These are phyloP conservation scores for Epizoanthus rinbou DNA, from an alignment of 92 coral and sea anemone species.

Conservation along the genomic window DNA sequence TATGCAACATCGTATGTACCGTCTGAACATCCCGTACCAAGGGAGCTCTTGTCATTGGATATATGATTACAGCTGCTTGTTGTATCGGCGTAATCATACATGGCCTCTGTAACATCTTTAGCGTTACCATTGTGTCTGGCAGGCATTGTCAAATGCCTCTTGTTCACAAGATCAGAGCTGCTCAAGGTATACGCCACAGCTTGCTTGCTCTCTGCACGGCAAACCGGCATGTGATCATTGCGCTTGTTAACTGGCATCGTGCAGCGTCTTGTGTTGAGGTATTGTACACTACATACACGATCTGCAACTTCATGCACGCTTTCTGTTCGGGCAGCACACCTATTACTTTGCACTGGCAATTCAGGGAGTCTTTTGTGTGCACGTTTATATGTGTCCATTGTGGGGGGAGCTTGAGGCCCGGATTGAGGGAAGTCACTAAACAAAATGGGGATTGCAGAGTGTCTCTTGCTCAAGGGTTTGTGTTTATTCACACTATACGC, in stretches of 20 bases:
- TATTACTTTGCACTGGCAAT: background rate
- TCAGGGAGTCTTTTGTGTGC: background rate
- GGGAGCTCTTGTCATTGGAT: background rate
- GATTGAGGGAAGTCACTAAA: no score
- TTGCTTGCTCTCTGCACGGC: background rate
- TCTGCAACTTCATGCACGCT: no score
- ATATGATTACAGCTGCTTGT: background rate
- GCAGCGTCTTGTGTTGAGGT: background rate
- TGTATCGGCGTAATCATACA: background rate
- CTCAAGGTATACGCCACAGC: background rate
- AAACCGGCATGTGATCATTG: background rate
- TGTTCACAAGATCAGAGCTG: background rate
- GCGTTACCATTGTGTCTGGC: background rate
- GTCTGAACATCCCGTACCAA: background rate
- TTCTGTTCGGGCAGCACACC: background rate
- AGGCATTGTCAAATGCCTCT: background rate
- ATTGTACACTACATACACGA: background rate
- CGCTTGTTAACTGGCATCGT: background rate
- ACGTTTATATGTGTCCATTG: no score
- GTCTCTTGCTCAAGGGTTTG: no score
- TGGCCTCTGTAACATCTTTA: background rate
- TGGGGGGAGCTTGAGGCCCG: no score
- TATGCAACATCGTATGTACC: conserved; percentile 5
- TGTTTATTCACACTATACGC: no score
- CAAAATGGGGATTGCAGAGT: no score